A percentile compares a stretch with the other conserved stretches of the same genome.
Conservation (phyloP, 2,888 invertebrate genomes). For the Pachydiplax longipennis region DNA sequence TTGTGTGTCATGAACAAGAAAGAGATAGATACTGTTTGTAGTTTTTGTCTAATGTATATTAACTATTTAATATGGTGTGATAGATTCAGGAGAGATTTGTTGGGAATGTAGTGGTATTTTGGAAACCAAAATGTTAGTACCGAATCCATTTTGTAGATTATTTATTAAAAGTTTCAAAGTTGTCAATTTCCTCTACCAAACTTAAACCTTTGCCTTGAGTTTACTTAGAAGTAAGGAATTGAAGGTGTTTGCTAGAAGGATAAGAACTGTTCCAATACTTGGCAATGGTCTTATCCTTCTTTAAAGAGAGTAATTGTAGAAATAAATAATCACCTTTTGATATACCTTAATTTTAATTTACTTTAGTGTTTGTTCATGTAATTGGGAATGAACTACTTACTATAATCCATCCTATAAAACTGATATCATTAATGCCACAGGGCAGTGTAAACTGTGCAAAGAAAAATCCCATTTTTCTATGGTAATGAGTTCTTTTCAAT, state of each 20-base stretch:
- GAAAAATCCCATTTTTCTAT: slow-evolving; percentile 3
- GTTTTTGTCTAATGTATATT: slow-evolving; percentile 45
- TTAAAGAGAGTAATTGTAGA: neutral
- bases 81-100: slow-evolving; percentile 43
- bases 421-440: neutral
- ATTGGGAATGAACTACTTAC: neutral
- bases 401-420: slow-evolving; percentile 33
- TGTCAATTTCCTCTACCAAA: slow-evolving; percentile 39
- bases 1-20: slow-evolving; percentile 44
- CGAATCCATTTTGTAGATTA: slow-evolving; percentile 42
- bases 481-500: neutral
- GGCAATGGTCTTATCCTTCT: slow-evolving; percentile 20
- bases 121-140: slow-evolving; percentile 41
- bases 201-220: neutral
- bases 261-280: neutral
- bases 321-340: slow-evolving; percentile 19
- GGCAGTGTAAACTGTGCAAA: slow-evolving; percentile 20
- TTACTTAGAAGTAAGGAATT: neutral
- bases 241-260: neutral
- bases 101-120: slow-evolving; percentile 44
- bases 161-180: slow-evolving; percentile 36
- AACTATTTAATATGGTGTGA: slow-evolving; percentile 42
- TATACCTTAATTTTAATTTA: neutral
- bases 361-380: neutral
- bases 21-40: slow-evolving; percentile 45